Evolutionary conservation across 2,113 vertebrate genomes (phyloP), one percentile per base, ranked within the genome.

Genomic region (Ceuthmochares aereus): DNA sequence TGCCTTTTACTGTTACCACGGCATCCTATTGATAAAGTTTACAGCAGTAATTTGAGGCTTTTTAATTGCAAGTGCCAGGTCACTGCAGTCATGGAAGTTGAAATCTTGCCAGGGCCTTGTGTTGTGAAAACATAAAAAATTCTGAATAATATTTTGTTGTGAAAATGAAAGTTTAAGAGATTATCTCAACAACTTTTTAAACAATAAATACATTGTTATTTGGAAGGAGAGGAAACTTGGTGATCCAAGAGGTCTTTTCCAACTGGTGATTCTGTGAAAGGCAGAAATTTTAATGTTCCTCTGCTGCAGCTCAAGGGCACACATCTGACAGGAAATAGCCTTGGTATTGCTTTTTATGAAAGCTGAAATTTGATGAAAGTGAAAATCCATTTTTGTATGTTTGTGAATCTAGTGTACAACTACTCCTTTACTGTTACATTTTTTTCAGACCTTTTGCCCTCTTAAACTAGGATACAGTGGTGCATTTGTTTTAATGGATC

Each of bases 291-390:
- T 62, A 8, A 42, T 54, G 14, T 67, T 84, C 17, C 6, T 75
- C 29, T 84, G 22, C 30, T 93, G 36, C 17, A 42, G 47, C 55
- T 88, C 47, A 63, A 60, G 56, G 62, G 30, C 56, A 52, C 2
- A 2, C 25, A 17, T 92, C 85, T 93, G 45, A 56, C 64, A 70
- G 83, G 55, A 84, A 93, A 43, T 84, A 77, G 55, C 69, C 83
- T 87, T 40, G 19, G 30, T 96, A 22, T 89, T 93, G 36, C 86
- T 77, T 91, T 92, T 81, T 84, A 84, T 7, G 36, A 92, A 91
- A 92, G 84, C 32, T 72, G 47, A 91, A 68, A 84, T 90, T 42
- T 84, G 37, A 78, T 88, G 42, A 32, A 84, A 84, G 42, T 56
- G 37, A 67, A 91, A 89, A 81, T 70, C 17, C 22, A 6, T 69